phyloP scores from a whole-genome alignment of 2,888 invertebrate genomes.

The Phyllotreta cruciferae region DNA sequence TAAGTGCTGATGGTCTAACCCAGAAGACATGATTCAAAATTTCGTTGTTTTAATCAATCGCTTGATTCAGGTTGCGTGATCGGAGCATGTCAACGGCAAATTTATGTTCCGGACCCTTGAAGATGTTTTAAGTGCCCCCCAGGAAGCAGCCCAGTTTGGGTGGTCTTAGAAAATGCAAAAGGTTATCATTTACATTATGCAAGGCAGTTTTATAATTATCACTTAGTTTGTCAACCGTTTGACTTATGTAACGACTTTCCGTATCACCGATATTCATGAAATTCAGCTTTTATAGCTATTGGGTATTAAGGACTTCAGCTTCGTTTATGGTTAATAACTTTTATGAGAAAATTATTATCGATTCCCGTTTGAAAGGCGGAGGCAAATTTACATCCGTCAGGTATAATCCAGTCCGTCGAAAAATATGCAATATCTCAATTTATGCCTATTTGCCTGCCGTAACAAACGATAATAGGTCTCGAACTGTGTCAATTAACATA shows the following conservation, averaged over 20 bases:
- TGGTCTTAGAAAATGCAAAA: constrained; percentile 53
- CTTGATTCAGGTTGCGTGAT: constrained; percentile 55
- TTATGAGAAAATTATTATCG: constrained; percentile 33
- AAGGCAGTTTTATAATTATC: constrained; percentile 55
- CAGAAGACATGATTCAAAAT: constrained; percentile 47
- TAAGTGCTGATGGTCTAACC: constrained; percentile 20
- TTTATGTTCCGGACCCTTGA: constrained; percentile 57
- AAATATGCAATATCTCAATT: constrained; percentile 18
- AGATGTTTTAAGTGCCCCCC: constrained; percentile 58
- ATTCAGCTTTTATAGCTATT: constrained; percentile 35
- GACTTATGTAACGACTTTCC: constrained; percentile 42
- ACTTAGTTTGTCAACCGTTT: constrained; percentile 52
- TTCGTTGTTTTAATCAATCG: constrained; percentile 55
- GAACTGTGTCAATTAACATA: constrained; percentile 5
- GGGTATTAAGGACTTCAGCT: constrained; percentile 32
- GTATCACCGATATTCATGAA: constrained; percentile 29
- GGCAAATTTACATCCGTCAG: constrained; percentile 27
- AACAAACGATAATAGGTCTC: constrained; percentile 2
- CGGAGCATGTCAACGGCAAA: constrained; percentile 54
- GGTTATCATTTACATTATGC: constrained; percentile 52
- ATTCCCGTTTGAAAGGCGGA: constrained; percentile 26
- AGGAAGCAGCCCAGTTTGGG: constrained; percentile 57
- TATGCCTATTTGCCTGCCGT: constrained; percentile 14
- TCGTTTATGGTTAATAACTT: constrained; percentile 36
- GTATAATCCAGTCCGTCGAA: constrained; percentile 22